Percentiles rank a stretch among this genome's conserved stretches.
phyloP scores from a whole-genome alignment of 2,113 vertebrate species.

The Chamaea fasciata region DNA sequence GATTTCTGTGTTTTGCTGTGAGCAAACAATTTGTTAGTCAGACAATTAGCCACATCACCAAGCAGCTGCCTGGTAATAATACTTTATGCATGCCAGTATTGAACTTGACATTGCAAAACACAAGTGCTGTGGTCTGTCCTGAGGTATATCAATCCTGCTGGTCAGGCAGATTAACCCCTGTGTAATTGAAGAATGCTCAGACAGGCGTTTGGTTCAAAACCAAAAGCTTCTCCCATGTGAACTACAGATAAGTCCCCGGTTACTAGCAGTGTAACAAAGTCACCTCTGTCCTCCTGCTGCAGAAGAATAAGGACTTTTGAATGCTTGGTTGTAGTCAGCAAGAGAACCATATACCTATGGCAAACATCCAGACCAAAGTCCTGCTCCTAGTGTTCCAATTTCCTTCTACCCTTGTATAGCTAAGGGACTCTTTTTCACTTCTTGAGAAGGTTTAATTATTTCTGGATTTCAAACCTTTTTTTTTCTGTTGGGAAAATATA shows the following conservation, averaged over 20 bases:
- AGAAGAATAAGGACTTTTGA: background rate
- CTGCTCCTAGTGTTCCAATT: background rate
- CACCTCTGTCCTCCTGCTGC: background rate
- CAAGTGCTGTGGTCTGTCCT: background rate
- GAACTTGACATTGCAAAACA: background rate
- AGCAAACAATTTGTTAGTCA: background rate
- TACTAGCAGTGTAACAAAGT: background rate
- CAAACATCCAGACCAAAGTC: background rate
- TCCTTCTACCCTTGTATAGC: background rate
- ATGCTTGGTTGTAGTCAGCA: background rate
- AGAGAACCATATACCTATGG: background rate
- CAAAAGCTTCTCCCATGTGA: background rate
- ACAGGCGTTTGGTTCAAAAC: background rate
- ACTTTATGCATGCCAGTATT: background rate
- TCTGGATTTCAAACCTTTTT: background rate
- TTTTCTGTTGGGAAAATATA: background rate
- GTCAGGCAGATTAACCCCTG: background rate
- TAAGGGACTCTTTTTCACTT: background rate
- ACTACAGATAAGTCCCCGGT: background rate
- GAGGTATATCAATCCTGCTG: background rate
- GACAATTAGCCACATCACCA: background rate
- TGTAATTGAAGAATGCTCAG: background rate
- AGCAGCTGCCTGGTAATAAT: background rate
- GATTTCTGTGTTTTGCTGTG: background rate
- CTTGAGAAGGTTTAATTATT: background rate